Base-by-base conservation (phyloP, 2,113 vertebrate genomes). In the Petrocephalus zakoni region DNA sequence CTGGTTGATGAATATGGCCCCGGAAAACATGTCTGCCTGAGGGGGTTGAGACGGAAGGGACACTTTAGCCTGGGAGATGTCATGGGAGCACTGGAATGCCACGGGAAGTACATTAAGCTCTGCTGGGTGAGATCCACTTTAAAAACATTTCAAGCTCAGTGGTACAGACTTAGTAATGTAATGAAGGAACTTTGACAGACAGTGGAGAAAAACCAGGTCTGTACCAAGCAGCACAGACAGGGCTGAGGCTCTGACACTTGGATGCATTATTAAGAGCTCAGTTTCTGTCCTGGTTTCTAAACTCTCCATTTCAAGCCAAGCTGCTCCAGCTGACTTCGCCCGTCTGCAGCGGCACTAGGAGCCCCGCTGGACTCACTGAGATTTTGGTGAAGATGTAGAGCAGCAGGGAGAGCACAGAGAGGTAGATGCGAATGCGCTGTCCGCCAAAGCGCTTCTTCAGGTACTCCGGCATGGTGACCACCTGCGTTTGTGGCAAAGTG, bases 381-480 rank as follows among this genome's bases (percentile, higher is more conserved):
- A 99, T 99, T 95, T 99, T 99, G 85, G 97, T 99, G 92, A 99
- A 98, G 84, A 99, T 91, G 75, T 99, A 99, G 4, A 99, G 94
- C 81, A 96, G 9, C 83, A 99, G 91, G 2, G 98, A 99, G 9
- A 99, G 96, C 84, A 98, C 0, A 0, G 98, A 99, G 81, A 99
- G 95, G 91, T 99, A 99, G 90, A 99, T 0, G 84, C 97, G 96
- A 89, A 99, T 99, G 4, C 98, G 93, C 6, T 97, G 95, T n/a
- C 98, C 98, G 56, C 98, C 98, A 78, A 99, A 99, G 61, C 98
- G 94, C 90, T 98, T 99, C 95, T 91, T 96, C 90, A 99, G 93
- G 75, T 99, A 99, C 92, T 99, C 98, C 0, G 99, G 98, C 99
- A 99, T 99, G 6, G 97, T 99, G 90, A 99, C 95, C 87, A 99